phyloP scores from a whole-genome alignment of 64 coral and sea anemone species.

The Trachythela sp. region DNA sequence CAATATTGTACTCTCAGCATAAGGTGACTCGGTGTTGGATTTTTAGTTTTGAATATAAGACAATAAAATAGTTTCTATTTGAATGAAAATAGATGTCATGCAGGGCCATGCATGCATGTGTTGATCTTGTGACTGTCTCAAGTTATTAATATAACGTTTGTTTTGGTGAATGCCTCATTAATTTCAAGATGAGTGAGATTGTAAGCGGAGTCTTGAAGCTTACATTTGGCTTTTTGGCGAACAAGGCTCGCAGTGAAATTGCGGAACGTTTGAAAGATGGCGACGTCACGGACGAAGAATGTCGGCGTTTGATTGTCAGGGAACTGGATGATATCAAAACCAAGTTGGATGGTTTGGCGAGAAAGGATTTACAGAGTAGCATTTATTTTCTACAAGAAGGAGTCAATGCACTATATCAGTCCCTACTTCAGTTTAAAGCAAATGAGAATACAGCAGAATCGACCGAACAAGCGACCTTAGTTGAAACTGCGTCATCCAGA shows the following conservation, averaged over 20 bases:
- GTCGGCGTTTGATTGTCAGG: slow-evolving; percentile 8
- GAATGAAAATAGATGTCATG: too few relatives aligned
- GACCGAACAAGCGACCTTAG: neutral
- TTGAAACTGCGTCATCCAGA: neutral
- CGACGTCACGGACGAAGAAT: slow-evolving; percentile 17
- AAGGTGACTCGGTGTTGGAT: too few relatives aligned
- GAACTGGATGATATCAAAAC: slow-evolving; percentile 47
- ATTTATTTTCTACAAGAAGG: slow-evolving; percentile 11
- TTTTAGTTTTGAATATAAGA: too few relatives aligned
- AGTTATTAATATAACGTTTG: too few relatives aligned
- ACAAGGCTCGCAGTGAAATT: neutral
- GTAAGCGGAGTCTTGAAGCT: neutral
- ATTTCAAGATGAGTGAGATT: neutral
- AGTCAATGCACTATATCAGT: neutral
- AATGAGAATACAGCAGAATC: neutral
- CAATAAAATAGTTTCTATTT: too few relatives aligned
- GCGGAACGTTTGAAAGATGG: slow-evolving; percentile 29
- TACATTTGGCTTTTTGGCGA: neutral
- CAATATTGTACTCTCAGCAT: too few relatives aligned
- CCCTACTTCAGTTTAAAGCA: neutral
- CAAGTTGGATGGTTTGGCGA: slow-evolving; percentile 26
- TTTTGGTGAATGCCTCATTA: too few relatives aligned
- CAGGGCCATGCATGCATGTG: too few relatives aligned
- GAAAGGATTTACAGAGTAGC: slow-evolving; percentile 31
- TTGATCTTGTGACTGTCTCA: too few relatives aligned